Conservation (phyloP, 1,140 invertebrate genomes). For the Neuroterus valhalla region DNA sequence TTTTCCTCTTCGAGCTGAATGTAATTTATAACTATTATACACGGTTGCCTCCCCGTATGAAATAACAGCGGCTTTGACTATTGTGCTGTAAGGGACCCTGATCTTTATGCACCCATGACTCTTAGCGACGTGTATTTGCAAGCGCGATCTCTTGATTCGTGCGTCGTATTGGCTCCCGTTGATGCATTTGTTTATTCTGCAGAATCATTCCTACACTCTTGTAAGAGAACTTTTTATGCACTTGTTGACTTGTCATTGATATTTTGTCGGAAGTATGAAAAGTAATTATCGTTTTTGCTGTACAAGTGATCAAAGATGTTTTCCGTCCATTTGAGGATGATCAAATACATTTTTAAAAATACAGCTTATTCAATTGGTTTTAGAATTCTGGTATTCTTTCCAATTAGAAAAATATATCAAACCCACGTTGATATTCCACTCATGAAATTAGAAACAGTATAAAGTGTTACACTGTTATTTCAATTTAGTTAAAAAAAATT, state of each 20-base stretch:
- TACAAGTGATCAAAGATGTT: not conserved
- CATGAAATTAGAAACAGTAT: too few relatives aligned
- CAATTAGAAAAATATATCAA: too few relatives aligned
- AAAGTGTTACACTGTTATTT: too few relatives aligned
- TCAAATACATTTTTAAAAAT: too few relatives aligned
- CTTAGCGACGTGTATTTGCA: slow-evolving; percentile 33
- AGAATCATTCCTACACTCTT: slow-evolving; percentile 6
- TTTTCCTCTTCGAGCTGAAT: slow-evolving; percentile 36
- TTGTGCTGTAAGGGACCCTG: slow-evolving; percentile 43
- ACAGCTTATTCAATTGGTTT: too few relatives aligned
- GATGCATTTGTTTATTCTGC: slow-evolving; percentile 8
- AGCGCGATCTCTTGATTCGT: slow-evolving; percentile 65
- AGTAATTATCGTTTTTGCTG: not conserved
- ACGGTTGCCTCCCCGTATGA: slow-evolving; percentile 52
- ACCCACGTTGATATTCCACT: too few relatives aligned
- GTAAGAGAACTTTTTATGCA: slow-evolving; percentile 30
- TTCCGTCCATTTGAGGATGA: not conserved
- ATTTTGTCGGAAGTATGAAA: not conserved
- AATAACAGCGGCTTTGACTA: slow-evolving; percentile 48
- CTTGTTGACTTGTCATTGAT: not conserved
- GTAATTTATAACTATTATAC: slow-evolving; percentile 61
- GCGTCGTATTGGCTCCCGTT: slow-evolving; percentile 47
- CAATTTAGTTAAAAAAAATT: too few relatives aligned
- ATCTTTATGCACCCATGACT: slow-evolving; percentile 30
- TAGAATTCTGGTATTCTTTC: too few relatives aligned